Evolutionary conservation across 1,140 invertebrate genomes (phyloP).

Genomic region (Parapsyche elsis): DNA sequence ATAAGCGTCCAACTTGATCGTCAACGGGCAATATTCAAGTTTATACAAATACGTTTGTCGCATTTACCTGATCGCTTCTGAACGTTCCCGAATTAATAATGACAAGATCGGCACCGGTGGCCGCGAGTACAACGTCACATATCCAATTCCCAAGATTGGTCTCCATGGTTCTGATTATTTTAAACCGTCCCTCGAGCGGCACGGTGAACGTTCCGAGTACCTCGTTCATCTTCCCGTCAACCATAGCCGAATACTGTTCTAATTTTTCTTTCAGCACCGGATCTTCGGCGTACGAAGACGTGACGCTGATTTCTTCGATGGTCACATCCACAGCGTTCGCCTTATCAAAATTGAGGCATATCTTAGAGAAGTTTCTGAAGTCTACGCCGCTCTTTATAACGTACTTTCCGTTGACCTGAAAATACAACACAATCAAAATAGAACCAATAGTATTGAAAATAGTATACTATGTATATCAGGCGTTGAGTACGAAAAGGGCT

Average conservation of each 20-base stretch:
- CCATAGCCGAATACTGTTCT: slow-evolving; percentile 77
- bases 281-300: slow-evolving; percentile 79
- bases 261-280: slow-evolving; percentile 76
- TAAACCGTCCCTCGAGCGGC: slow-evolving; percentile 86
- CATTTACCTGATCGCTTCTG: slow-evolving; percentile 73
- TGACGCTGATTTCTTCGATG: slow-evolving; percentile 80
- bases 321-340: slow-evolving; percentile 69
- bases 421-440: not conserved
- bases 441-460: not conserved
- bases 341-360: slow-evolving; percentile 74
- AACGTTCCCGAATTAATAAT: slow-evolving; percentile 90
- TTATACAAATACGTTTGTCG: too few relatives aligned
- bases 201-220: slow-evolving; percentile 84
- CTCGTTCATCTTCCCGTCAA: slow-evolving; percentile 85
- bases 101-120: slow-evolving; percentile 85
- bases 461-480: not conserved
- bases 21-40: too few relatives aligned
- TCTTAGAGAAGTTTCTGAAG: slow-evolving; percentile 87
- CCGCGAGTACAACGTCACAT: slow-evolving; percentile 86
- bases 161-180: slow-evolving; percentile 80
- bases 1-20: too few relatives aligned
- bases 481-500: not conserved
- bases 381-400: slow-evolving; percentile 93
- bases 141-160: slow-evolving; percentile 93
- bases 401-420: slow-evolving; percentile 79